Conservation (phyloP, 2,888 invertebrate genomes). For the Adela reaumurella region DNA sequence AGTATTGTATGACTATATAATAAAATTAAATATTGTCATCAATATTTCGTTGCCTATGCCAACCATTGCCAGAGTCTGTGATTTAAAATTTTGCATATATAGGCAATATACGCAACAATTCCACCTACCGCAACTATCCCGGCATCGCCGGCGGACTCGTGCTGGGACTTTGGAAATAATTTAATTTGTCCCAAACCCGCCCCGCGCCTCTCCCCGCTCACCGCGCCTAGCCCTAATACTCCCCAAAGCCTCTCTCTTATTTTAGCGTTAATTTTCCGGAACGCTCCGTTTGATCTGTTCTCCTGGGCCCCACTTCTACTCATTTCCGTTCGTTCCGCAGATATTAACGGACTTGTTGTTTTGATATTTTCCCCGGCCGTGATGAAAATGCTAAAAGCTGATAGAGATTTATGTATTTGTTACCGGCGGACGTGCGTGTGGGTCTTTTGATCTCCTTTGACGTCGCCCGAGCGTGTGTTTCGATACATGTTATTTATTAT, state of each 20-base stretch:
- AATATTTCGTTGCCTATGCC: too few species aligned
- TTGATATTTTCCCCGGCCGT: not conserved
- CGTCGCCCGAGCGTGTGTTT: not conserved
- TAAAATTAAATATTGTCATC: too few species aligned
- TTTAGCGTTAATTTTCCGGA: not conserved
- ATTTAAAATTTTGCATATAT: too few species aligned
- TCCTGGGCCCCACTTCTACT: not conserved
- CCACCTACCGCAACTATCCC: too few species aligned
- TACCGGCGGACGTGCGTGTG: not conserved
- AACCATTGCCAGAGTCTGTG: too few species aligned
- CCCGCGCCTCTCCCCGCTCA: too few species aligned
- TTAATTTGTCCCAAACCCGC: not conserved
- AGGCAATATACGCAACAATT: too few species aligned
- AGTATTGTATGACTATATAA: too few species aligned
- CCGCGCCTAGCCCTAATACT: too few species aligned
- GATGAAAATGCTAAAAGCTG: not conserved
- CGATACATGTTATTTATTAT: not conserved
- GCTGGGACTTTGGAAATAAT: not conserved
- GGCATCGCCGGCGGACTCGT: not conserved
- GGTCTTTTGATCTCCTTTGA: not conserved
- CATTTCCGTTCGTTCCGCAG: not conserved
- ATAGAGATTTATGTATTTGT: not conserved
- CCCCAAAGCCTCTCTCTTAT: not conserved
- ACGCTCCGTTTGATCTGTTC: not conserved
- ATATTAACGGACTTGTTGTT: not conserved